Conservation (phyloP, 2,113 vertebrate species). For the Cromileptes altivelis region DNA sequence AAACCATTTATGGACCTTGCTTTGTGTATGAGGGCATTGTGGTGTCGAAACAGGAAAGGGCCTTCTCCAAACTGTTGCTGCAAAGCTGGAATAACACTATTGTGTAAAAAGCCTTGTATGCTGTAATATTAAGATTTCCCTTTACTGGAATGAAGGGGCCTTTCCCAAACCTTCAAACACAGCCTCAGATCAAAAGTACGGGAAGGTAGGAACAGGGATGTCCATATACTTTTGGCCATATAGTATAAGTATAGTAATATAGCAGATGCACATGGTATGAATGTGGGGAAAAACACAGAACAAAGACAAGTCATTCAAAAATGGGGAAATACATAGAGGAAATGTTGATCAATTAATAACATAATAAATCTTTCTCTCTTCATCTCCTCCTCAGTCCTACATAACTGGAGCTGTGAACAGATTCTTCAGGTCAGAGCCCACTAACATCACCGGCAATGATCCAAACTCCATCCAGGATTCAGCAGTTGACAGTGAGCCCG, state of each 20-base stretch:
- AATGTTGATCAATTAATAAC: neutral
- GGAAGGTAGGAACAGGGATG: neutral
- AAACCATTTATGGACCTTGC: neutral
- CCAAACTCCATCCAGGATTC: constrained; percentile 28
- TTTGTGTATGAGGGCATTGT: constrained; percentile 34
- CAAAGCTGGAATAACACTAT: constrained; percentile 9
- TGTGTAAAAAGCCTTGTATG: constrained; percentile 14
- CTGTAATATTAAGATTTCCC: constrained; percentile 8
- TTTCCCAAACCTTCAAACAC: neutral
- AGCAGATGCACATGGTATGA: neutral
- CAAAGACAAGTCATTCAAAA: too few relatives aligned
- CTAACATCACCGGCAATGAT: constrained; percentile 27
- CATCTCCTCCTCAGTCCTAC: constrained; percentile 70
- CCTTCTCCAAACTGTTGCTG: constrained; percentile 9
- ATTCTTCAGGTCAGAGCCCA: constrained; percentile 74
- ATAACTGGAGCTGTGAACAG: constrained; percentile 76
- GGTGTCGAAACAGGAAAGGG: constrained; percentile 48
- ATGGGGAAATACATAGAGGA: too few relatives aligned
- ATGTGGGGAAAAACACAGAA: neutral
- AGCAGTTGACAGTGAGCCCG: constrained; percentile 2
- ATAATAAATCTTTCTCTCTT: constrained; percentile 13
- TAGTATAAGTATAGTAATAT: neutral
- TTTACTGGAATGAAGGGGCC: neutral
- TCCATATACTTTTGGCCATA: neutral
- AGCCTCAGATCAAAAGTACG: neutral